A percentile compares a stretch with the other conserved stretches of the same genome.
Conservation (phyloP, 2,888 invertebrate species). For the Eubasilissa splendida region DNA sequence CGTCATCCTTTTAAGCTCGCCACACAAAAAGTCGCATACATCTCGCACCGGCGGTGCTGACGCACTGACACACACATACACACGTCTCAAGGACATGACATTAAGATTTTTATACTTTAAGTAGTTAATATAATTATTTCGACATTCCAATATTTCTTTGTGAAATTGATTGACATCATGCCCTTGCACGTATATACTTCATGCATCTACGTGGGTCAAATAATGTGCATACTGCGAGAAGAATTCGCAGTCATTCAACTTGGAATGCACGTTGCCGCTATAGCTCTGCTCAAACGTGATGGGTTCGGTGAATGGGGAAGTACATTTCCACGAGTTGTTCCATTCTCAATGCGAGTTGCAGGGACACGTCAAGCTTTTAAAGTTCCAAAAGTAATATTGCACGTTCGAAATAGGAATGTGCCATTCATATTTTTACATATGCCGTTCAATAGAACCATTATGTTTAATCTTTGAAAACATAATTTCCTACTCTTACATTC, state of each 20-base stretch:
- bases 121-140: no score
- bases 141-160: not conserved
- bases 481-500: no score
- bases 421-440: not conserved
- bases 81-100: no score
- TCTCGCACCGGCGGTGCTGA: no score
- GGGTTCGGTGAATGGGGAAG: conserved; percentile 25
- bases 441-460: no score
- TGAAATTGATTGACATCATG: not conserved
- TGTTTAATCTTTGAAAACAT: no score
- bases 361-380: not conserved
- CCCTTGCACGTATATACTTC: not conserved
- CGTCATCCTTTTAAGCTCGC: no score
- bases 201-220: conserved; percentile 18
- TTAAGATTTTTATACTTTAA: no score
- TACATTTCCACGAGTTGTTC: conserved; percentile 3
- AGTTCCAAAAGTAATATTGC: not conserved
- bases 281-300: conserved; percentile 17
- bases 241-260: conserved; percentile 4
- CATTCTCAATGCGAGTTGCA: not conserved
- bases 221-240: conserved; percentile 14
- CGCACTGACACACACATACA: no score
- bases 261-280: conserved; percentile 6
- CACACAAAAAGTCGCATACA: no score
- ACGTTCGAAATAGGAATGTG: not conserved